Conservation (phyloP, 2,888 invertebrate genomes). For the Sminthurides aquaticus region DNA sequence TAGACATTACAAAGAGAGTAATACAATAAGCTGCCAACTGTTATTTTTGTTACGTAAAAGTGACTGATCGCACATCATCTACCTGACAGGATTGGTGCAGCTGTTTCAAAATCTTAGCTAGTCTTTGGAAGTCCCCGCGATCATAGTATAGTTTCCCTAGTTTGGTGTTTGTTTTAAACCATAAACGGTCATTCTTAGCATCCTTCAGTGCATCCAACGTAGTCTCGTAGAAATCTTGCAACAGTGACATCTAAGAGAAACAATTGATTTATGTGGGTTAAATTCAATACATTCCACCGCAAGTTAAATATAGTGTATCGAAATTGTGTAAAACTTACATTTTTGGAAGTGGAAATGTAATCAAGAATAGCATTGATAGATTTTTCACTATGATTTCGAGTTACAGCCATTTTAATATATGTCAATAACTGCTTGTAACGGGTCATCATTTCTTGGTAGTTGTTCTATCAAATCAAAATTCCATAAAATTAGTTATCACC, state of each 20-base stretch:
- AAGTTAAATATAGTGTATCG: not conserved
- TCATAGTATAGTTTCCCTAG: conserved; percentile 97
- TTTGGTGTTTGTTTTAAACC: conserved; percentile 99
- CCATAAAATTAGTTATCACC: too few species aligned
- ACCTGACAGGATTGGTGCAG: conserved; percentile 94
- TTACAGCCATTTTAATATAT: conserved; percentile 98
- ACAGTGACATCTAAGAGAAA: conserved; percentile 74
- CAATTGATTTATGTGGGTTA: not conserved
- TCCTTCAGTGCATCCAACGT: conserved; percentile 89
- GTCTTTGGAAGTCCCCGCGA: conserved; percentile 82
- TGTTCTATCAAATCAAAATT: conserved; percentile 52
- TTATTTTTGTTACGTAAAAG: not conserved
- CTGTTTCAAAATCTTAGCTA: conserved; percentile 94
- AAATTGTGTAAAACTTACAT: conserved; percentile 57
- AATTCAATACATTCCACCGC: not conserved
- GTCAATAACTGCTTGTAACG: conserved; percentile 92
- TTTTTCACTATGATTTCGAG: conserved; percentile 97
- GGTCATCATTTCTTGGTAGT: conserved; percentile 91
- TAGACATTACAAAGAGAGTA: conserved; percentile 47
- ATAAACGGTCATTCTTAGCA: conserved; percentile 95
- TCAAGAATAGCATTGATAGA: conserved; percentile 99
- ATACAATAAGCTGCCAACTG: not conserved
- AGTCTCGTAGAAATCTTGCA: conserved; percentile 98
- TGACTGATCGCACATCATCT: not conserved
- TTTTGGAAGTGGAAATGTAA: conserved; percentile 97